Evolutionary conservation across 2,113 vertebrate species (phyloP), one percentile per base, ranked within the genome.

Genomic region (Turnix velox): DNA sequence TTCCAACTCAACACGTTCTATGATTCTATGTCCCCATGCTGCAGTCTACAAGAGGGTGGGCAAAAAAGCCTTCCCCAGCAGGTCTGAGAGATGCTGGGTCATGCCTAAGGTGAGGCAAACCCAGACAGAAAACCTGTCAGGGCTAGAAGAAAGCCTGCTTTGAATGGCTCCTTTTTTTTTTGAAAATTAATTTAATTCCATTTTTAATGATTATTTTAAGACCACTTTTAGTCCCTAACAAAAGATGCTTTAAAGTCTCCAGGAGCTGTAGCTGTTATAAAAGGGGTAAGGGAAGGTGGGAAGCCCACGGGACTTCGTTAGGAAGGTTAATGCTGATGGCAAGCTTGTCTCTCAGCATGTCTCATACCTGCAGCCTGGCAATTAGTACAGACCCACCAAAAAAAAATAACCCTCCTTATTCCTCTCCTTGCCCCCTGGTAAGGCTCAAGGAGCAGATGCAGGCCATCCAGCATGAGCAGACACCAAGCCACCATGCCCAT

Each of bases 221-320:
- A 52, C 18, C 3, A 0, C 42, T 87, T 89, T 93, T 28, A 93
- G 82, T 49, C 72, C 76, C 46, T 43, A 89, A 96, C 88, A 92
- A 95, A 96, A 93, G 89, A 55, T 61, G 78, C 84, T 94, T 94
- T 95, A 88, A 83, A 72, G 81, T 66, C 75, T 81, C 71, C 19
- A 10, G 59, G 86, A 95, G 72, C 7, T 5, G 65, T 19, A 42
- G 7, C 17, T 84, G 58, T 11, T 85, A 30, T 72, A 90, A 76
- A 72, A 76, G 81, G 74, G 77, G 55, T 2, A 7, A 37, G 51
- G 57, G 43, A 75, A 92, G 90, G 85, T 61, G 75, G 90, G 92
- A 91, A 95, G 57, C 93, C 92, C 88, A 2, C 0, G 92, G 94
- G 94, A 95, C 95, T 78, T 96, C 82, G 80, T 97, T 96, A 94